These are phyloP conservation scores for Sarcophaga rosellei DNA, from an alignment of 2,888 invertebrate genomes.

Conservation along the genomic window DNA sequence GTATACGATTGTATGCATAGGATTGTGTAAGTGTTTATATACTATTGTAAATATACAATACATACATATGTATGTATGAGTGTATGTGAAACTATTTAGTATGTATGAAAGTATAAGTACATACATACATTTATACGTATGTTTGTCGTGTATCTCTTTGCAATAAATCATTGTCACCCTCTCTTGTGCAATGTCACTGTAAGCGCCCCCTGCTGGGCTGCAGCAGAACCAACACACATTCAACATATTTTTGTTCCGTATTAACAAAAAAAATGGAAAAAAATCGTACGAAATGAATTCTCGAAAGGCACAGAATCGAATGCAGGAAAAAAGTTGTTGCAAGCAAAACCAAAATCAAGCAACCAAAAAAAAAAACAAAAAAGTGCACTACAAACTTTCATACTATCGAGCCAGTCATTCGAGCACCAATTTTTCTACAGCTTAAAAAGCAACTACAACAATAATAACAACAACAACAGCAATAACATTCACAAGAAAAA, in stretches of 20 bases:
- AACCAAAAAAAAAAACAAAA: conserved; percentile 57
- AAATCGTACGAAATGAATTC: conserved; percentile 54
- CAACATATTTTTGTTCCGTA: not conserved
- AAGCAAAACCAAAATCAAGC: conserved; percentile 57
- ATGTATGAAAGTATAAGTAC: conserved; percentile 5
- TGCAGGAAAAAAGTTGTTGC: conserved; percentile 47
- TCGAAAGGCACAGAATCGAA: conserved; percentile 60
- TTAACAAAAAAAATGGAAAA: not conserved
- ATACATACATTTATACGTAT: conserved; percentile 17
- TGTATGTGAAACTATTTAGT: not conserved
- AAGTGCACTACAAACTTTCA: conserved; percentile 42
- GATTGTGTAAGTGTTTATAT: conserved; percentile 21
- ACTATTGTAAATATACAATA: conserved; percentile 3
- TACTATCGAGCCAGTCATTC: not conserved
- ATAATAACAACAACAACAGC: not conserved
- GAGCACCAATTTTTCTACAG: conserved; percentile 33
- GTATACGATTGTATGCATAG: not conserved
- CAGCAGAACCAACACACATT: conserved; percentile 56
- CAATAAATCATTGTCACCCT: conserved; percentile 80
- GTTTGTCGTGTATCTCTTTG: conserved; percentile 77
- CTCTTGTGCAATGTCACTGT: conserved; percentile 78
- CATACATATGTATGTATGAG: not conserved
- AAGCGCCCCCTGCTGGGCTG: conserved; percentile 77
- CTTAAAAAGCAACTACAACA: conserved; percentile 7
- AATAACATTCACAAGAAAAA: conserved; percentile 59